Conservation (phyloP, 23 tunicate genomes). For the Styela clava region DNA sequence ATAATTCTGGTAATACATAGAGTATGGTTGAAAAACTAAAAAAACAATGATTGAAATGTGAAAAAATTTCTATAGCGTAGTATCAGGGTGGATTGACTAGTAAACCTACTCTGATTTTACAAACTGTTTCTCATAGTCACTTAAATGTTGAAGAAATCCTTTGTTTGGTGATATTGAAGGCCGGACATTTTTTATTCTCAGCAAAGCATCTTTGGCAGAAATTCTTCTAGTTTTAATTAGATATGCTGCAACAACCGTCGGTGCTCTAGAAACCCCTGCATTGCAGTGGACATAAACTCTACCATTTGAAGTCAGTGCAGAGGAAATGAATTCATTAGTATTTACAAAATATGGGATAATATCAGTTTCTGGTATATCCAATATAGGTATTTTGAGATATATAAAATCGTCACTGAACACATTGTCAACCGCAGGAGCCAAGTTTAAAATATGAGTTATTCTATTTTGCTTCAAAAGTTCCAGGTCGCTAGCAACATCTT, state of each 20-base stretch:
- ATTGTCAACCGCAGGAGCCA: slow-evolving; percentile 33
- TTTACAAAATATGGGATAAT: slow-evolving; percentile 13
- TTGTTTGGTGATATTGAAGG: slow-evolving; percentile 30
- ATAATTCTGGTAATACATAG: too few relatives aligned
- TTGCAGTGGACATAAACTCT: slow-evolving; percentile 42
- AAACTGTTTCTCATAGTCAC: slow-evolving; percentile 22
- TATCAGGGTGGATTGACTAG: too few relatives aligned
- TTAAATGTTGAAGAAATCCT: slow-evolving; percentile 30
- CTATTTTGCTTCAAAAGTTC: slow-evolving; percentile 18
- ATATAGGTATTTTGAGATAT: slow-evolving; percentile 12
- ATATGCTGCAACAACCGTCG: slow-evolving; percentile 34
- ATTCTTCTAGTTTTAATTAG: slow-evolving; percentile 16
- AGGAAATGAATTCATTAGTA: slow-evolving; percentile 1
- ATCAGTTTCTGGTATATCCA: slow-evolving; percentile 32
- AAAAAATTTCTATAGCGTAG: too few relatives aligned
- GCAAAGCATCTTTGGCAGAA: neutral
- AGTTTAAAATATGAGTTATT: slow-evolving; percentile 41
- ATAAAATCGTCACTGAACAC: slow-evolving; percentile 24
- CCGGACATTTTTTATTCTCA: slow-evolving; percentile 20
- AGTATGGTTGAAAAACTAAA: too few relatives aligned
- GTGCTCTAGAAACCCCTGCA: slow-evolving; percentile 47
- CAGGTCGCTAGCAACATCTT: slow-evolving; percentile 27
- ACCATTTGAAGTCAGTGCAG: slow-evolving; percentile 11
- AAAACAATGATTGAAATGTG: too few relatives aligned
- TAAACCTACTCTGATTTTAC: too few relatives aligned